Evolutionary conservation across 2,797 vertebrate species (phyloP).

Genomic region (Setipinna tenuifilis): DNA sequence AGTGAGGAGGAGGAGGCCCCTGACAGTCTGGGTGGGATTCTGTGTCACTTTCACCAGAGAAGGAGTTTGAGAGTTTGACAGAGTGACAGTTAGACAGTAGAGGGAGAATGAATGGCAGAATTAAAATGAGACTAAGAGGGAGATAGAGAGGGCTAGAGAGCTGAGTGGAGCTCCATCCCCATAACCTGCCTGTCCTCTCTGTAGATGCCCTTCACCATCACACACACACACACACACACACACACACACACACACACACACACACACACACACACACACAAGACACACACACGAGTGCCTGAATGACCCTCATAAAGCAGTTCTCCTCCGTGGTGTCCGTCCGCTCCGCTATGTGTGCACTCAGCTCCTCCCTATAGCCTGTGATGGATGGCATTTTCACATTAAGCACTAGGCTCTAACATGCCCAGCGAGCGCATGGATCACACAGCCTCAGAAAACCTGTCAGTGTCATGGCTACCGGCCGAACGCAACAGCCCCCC

Average conservation of each 20-base stretch:
- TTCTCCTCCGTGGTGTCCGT: background rate
- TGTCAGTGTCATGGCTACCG: slow-evolving; percentile 38
- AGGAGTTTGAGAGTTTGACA: background rate
- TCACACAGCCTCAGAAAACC: slow-evolving; percentile 34
- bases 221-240: background rate
- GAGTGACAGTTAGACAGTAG: background rate
- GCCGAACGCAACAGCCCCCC: background rate
- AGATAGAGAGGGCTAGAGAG: background rate
- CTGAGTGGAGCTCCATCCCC: background rate
- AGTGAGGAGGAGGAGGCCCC: background rate
- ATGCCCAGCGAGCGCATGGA: slow-evolving; percentile 40
- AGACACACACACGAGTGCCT: background rate
- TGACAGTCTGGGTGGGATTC: background rate
- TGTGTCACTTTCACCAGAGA: background rate
- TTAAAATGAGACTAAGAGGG: background rate
- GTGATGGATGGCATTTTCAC: slow-evolving; percentile 52
- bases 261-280: background rate
- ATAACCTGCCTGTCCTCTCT: background rate
- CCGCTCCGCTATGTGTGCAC: slow-evolving; percentile 1
- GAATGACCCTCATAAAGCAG: background rate
- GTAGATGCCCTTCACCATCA: slow-evolving; percentile 16
- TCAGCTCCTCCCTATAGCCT: background rate
- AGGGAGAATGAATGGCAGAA: background rate
- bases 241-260: background rate
- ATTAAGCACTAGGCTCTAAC: slow-evolving; percentile 49